Percentiles rank a stretch among this genome's conserved stretches.
Conservation (phyloP, 2,888 invertebrate genomes). For the Orchestes rusci region DNA sequence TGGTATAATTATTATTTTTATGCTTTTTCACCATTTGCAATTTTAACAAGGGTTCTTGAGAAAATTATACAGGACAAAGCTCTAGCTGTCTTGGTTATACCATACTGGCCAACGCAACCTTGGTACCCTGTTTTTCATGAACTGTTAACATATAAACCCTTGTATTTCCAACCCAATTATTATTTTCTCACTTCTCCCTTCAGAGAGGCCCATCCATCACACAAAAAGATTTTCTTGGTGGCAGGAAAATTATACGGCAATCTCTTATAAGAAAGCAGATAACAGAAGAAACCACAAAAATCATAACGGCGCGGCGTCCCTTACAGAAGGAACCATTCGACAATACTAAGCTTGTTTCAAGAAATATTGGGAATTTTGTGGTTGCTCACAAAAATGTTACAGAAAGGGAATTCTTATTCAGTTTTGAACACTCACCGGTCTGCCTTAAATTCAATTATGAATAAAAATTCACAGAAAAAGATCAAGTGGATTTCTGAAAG, state of each 20-base stretch:
- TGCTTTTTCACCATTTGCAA: background rate
- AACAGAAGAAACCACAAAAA: slow-evolving; percentile 3
- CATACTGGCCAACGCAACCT: background rate
- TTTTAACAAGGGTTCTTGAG: background rate
- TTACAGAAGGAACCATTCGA: slow-evolving; percentile 8
- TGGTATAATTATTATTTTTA: slow-evolving; percentile 7
- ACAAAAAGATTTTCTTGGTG: slow-evolving; percentile 15
- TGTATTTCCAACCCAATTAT: slow-evolving; percentile 4
- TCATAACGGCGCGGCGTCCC: slow-evolving; percentile 8
- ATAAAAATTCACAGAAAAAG: too few species aligned
- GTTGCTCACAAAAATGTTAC: too few species aligned
- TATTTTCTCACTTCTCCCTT: slow-evolving; percentile 14
- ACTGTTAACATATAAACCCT: background rate
- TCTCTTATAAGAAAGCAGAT: slow-evolving; percentile 4
- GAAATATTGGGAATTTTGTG: slow-evolving; percentile 13
- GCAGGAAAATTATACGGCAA: slow-evolving; percentile 16
- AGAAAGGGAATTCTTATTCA: slow-evolving; percentile 10
- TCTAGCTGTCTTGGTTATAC: slow-evolving; percentile 2
- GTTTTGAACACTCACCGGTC: slow-evolving; percentile 3
- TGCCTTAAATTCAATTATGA: slow-evolving; percentile 7
- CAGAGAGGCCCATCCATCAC: slow-evolving; percentile 14
- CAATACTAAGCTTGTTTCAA: slow-evolving; percentile 11
- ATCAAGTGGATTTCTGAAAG: background rate
- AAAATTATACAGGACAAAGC: slow-evolving; percentile 1
- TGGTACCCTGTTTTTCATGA: slow-evolving; percentile 1